Base-by-base conservation (phyloP, 1,140 invertebrate species). In the Tigriopus japonicus region DNA sequence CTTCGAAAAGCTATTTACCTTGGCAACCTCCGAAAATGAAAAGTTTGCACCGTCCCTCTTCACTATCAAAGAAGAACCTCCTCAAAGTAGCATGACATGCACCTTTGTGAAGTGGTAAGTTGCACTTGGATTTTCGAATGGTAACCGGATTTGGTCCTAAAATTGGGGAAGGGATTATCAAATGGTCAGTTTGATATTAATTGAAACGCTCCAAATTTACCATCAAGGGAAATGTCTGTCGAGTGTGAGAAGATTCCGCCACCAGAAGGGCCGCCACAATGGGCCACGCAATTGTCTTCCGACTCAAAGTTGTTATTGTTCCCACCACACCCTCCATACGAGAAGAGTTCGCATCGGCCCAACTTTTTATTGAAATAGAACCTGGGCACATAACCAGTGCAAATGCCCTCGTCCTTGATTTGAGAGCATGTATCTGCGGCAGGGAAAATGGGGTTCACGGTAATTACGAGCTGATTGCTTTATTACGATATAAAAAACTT, bases 221-320 rank as follows among this genome's bases (percentile, higher is more conserved):
- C 49, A 21, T 45, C 15, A 60, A 40, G 58, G 14, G 28, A 35
- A 9, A 35, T 9, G 28, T 35, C 28, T 55, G 49, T n/a, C 23
- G 24, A 58, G 40, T 41, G 17, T 58, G 56, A 58, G 42, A 41
- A 40, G 40, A 17, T 17, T 24, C 56, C 21, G n/a, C 45, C 21
- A 6, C 52, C 59, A 12, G 23, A 23, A 15, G 58, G 59, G 23
- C 59, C 59, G 10, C 59, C 59, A 53, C 88, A 92, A 2, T 86
- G 81, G 5, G 79, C 74, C 65, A 84, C 81, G 70, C 91, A 95
- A 63, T 87, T 83, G 14, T 81, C 74, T 64, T 85, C 81, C 42
- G 80, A 84, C 40, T 84, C 80, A 76, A 94, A 95, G 66, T 87
- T 84, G 71, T 94, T 95, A 67, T 87, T 82, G 67, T 88, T 91